Evolutionary conservation across 2,888 invertebrate species (phyloP).

Genomic region (Apantesis nais): DNA sequence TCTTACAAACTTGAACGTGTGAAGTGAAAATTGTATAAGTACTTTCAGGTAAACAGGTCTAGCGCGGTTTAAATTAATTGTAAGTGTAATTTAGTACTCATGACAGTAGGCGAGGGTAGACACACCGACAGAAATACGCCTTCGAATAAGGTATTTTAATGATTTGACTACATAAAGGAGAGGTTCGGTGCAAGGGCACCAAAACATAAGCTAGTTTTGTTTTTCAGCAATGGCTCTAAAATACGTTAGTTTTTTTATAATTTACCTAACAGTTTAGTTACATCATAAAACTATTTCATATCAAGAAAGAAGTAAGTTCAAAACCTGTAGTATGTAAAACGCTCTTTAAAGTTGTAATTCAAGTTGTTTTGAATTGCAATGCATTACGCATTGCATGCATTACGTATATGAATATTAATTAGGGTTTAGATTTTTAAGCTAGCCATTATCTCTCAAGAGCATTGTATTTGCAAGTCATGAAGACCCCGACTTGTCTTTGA

Average conservation of each 20-base stretch:
- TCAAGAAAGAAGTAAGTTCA: background rate
- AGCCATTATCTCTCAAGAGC: background rate
- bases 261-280: background rate
- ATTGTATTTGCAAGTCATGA: slow-evolving; percentile 2
- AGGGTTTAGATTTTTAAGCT: background rate
- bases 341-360: background rate
- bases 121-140: background rate
- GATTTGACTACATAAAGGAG: background rate
- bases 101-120: background rate
- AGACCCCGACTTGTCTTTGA: background rate
- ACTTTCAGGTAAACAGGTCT: too few relatives aligned
- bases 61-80: too few relatives aligned
- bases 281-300: background rate
- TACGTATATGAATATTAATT: too few relatives aligned
- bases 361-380: too few relatives aligned
- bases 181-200: background rate
- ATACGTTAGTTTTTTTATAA: background rate
- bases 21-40: too few relatives aligned
- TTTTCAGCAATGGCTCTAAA: background rate
- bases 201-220: background rate
- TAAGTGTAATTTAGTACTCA: too few relatives aligned
- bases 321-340: background rate
- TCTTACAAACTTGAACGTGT: too few relatives aligned
- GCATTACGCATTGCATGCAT: too few relatives aligned
- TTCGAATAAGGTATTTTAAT: background rate